These are phyloP conservation scores for Eumerus sabulonum DNA, from an alignment of 2,888 invertebrate genomes.

Conservation along the genomic window DNA sequence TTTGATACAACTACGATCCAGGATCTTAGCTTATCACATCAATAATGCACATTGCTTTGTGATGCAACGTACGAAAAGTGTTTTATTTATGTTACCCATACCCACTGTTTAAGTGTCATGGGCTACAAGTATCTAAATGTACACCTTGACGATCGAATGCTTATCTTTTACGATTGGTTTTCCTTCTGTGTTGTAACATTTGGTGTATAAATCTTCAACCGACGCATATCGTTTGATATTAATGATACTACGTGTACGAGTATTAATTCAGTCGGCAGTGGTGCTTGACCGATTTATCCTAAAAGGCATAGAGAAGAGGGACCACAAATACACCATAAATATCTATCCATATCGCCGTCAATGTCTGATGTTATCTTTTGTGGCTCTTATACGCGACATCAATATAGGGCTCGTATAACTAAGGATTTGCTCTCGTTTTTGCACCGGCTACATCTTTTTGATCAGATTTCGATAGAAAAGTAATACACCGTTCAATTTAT, in stretches of 20 bases:
- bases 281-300: constrained; percentile 67
- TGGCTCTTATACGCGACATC: constrained; percentile 40
- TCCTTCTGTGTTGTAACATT: constrained; percentile 28
- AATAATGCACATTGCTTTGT: constrained; percentile 30
- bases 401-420: constrained; percentile 8
- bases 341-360: constrained; percentile 60
- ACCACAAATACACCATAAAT: constrained; percentile 54
- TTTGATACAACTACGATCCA: constrained; percentile 46
- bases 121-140: constrained; percentile 57
- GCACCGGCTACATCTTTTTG: constrained; percentile 61
- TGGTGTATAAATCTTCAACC: constrained; percentile 61
- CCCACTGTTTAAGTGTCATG: constrained; percentile 30
- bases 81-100: constrained; percentile 55
- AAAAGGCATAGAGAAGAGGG: constrained; percentile 23
- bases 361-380: constrained; percentile 54
- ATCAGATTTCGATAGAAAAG: constrained; percentile 60
- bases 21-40: constrained; percentile 32
- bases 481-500: constrained; percentile 48
- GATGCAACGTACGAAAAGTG: constrained; percentile 42
- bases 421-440: constrained; percentile 30
- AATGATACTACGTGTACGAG: constrained; percentile 46
- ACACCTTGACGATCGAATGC: no score
- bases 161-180: constrained; percentile 45
- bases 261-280: constrained; percentile 70
- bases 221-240: constrained; percentile 59